Percentiles rank a stretch among this genome's conserved stretches.
Evolutionary conservation across 2,797 vertebrate species (phyloP).

Genomic region (Chanos chanos): DNA sequence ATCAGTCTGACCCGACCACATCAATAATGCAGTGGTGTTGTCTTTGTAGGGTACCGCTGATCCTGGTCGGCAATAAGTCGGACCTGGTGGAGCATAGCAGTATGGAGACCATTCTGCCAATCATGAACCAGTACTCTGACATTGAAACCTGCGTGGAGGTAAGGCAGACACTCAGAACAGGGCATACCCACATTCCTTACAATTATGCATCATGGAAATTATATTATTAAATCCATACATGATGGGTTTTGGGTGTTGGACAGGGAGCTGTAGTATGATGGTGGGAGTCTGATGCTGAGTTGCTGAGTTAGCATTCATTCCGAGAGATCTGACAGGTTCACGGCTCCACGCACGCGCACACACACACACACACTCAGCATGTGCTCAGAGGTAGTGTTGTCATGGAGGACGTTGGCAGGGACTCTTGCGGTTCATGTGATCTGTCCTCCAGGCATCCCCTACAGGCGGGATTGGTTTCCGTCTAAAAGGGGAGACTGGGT

Average conservation of each 20-base stretch:
- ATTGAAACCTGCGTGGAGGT: conserved; percentile 99
- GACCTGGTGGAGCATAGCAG: conserved; percentile 98
- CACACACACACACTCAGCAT: conserved; percentile 10
- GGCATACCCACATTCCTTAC: background rate
- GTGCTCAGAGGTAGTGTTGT: conserved; percentile 32
- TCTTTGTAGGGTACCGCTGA: conserved; percentile 85
- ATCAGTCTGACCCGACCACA: too few species aligned
- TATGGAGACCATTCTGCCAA: conserved; percentile 98
- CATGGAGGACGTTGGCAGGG: conserved; percentile 27
- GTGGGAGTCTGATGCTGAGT: too few species aligned
- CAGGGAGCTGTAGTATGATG: too few species aligned
- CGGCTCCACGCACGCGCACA: background rate
- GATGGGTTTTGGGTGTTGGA: too few species aligned
- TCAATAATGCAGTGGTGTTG: background rate
- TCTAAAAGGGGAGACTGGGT: conserved; percentile 41
- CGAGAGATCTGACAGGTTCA: conserved; percentile 38
- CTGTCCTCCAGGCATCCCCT: conserved; percentile 29
- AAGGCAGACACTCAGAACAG: conserved; percentile 35
- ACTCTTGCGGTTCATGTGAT: conserved; percentile 32
- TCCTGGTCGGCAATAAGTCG: conserved; percentile 97
- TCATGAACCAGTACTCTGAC: conserved; percentile 98
- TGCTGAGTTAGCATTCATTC: background rate
- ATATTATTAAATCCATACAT: too few species aligned
- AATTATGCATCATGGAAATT: too few species aligned
- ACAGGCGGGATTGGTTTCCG: conserved; percentile 49